Conservation (phyloP, 2,888 invertebrate genomes). For the Bursaphelenchus okinawaensis region DNA sequence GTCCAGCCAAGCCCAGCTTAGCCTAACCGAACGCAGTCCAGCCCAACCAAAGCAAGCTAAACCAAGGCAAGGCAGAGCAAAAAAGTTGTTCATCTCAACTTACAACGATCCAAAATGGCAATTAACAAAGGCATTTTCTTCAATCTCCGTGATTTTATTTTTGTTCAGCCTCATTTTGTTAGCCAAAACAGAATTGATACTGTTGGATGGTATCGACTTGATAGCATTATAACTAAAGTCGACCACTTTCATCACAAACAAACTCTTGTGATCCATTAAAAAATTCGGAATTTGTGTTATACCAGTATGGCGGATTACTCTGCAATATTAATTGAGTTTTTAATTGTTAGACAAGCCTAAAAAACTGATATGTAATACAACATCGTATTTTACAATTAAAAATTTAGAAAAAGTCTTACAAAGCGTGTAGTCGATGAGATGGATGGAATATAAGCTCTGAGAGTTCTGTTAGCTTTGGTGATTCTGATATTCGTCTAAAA, state of each 20-base stretch:
- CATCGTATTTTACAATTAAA: too few species aligned
- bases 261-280: constrained; percentile 27
- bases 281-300: constrained; percentile 28
- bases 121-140: constrained; percentile 38
- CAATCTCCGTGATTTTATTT: constrained; percentile 34
- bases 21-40: too few species aligned
- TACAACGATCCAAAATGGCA: constrained; percentile 41
- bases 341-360: too few species aligned
- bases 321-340: constrained; percentile 6
- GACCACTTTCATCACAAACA: constrained; percentile 23
- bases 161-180: constrained; percentile 8
- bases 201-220: constrained; percentile 26
- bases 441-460: constrained; percentile 36
- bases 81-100: too few species aligned
- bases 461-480: constrained; percentile 33
- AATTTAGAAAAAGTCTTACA: constrained; percentile 43
- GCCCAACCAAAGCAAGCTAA: too few species aligned
- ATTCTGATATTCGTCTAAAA: constrained; percentile 37
- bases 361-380: too few species aligned
- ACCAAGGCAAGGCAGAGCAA: too few species aligned
- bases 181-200: constrained; percentile 16
- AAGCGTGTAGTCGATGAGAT: constrained; percentile 35
- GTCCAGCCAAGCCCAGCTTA: too few species aligned
- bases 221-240: constrained; percentile 15
- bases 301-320: constrained; percentile 25